These are phyloP conservation scores for Semicossyphus pulcher DNA, from an alignment of 2,113 vertebrate species.

Conservation along the genomic window DNA sequence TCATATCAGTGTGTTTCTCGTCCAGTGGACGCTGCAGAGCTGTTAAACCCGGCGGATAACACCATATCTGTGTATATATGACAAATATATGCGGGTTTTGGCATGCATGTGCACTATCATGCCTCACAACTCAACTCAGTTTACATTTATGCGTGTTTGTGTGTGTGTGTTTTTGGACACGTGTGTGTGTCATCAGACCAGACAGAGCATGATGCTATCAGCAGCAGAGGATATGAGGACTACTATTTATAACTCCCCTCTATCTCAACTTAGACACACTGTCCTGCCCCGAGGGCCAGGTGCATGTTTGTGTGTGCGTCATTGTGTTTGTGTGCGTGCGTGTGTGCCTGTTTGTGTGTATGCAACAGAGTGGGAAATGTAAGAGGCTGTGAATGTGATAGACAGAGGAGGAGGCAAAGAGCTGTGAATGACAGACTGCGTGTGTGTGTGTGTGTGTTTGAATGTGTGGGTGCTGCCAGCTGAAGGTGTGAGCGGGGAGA, in stretches of 20 bases:
- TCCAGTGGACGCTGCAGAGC: conserved; percentile 39
- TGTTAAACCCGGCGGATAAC: conserved; percentile 31
- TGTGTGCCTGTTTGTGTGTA: conserved; percentile 25
- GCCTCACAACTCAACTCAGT: neutral
- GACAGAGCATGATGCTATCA: conserved; percentile 73
- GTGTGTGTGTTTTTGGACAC: conserved; percentile 1
- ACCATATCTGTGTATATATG: conserved; percentile 2
- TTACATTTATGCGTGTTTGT: neutral
- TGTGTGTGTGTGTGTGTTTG: conserved; percentile 13
- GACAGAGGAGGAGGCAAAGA: conserved; percentile 18
- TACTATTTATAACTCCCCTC: conserved; percentile 76
- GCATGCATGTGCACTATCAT: neutral
- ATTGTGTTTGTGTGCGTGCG: neutral
- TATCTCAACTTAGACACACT: conserved; percentile 63
- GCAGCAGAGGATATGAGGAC: conserved; percentile 75
- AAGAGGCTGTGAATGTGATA: conserved; percentile 43
- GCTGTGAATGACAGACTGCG: conserved; percentile 7
- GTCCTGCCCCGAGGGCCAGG: conserved; percentile 55
- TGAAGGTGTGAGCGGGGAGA: conserved; percentile 52
- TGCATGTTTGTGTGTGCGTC: conserved; percentile 38
- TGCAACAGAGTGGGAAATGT: conserved; percentile 42
- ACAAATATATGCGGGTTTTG: conserved; percentile 23
- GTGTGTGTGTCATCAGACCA: conserved; percentile 54
- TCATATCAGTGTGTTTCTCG: conserved; percentile 49
- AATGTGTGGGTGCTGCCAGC: neutral